Conservation (phyloP, 2,113 vertebrate species). For the Fukomys damarensis region DNA sequence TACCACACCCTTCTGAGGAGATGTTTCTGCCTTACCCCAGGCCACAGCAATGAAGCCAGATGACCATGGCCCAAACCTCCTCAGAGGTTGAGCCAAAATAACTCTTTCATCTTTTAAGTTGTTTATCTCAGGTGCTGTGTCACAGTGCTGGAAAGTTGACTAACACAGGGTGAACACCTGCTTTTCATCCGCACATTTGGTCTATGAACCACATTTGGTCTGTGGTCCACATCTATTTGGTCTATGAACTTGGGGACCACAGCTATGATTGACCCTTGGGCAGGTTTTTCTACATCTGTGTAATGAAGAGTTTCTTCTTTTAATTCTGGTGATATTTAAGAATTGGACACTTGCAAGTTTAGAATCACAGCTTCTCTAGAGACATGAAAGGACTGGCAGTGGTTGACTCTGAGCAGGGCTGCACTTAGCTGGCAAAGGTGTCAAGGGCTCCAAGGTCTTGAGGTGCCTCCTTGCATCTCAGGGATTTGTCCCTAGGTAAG, state of each 20-base stretch:
- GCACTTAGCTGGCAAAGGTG: too few species aligned
- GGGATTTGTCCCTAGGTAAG: background rate
- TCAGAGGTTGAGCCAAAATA: background rate
- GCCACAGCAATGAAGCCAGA: background rate
- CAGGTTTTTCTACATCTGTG: background rate
- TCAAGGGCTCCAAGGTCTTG: too few species aligned
- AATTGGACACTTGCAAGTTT: background rate
- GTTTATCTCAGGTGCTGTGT: background rate
- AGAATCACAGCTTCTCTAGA: background rate
- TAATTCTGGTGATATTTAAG: background rate
- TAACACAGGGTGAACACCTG: background rate
- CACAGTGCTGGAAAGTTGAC: background rate
- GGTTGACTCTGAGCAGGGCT: background rate
- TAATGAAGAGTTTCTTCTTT: background rate
- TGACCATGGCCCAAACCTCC: background rate
- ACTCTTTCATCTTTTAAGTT: background rate
- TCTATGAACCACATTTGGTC: too few species aligned
- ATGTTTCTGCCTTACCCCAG: background rate
- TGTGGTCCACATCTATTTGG: too few species aligned
- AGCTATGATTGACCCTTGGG: background rate
- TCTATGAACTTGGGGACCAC: background rate
- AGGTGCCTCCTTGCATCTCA: background rate
- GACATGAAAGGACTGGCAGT: background rate
- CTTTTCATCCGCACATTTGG: background rate
- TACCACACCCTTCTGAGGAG: background rate